Conservation (phyloP, 2,888 invertebrate genomes). For the Pristionchus japonicus region DNA sequence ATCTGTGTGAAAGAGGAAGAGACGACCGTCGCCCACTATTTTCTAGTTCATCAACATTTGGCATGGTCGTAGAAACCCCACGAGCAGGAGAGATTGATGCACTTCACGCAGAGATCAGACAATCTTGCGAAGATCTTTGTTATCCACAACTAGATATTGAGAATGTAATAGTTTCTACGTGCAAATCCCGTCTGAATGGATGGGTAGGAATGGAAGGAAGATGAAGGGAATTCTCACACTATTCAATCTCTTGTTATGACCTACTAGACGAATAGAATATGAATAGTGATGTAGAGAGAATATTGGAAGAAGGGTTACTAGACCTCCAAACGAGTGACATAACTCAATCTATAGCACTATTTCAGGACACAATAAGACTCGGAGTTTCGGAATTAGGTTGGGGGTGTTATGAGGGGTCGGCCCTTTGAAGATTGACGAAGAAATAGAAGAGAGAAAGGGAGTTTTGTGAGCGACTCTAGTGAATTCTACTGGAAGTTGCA, state of each 20-base stretch:
- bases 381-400: slow-evolving; percentile 15
- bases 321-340: not conserved
- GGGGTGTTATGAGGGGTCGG: not conserved
- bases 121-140: not conserved
- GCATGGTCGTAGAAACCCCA: not conserved
- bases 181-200: not conserved
- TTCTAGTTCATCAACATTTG: not conserved
- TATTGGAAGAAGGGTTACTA: not conserved
- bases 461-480: not conserved
- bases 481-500: not conserved
- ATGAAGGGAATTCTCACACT: not conserved
- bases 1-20: not conserved
- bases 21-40: not conserved
- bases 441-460: not conserved
- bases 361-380: not conserved
- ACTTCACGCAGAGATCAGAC: not conserved
- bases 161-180: not conserved
- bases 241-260: not conserved
- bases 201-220: not conserved
- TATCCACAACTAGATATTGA: not conserved
- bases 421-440: slow-evolving; percentile 5
- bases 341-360: slow-evolving; percentile 1
- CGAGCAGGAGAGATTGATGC: not conserved
- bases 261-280: not conserved
- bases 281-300: not conserved